Evolutionary conservation across 2,797 vertebrate species (phyloP).

Genomic region (Acanthurus leucopareius): DNA sequence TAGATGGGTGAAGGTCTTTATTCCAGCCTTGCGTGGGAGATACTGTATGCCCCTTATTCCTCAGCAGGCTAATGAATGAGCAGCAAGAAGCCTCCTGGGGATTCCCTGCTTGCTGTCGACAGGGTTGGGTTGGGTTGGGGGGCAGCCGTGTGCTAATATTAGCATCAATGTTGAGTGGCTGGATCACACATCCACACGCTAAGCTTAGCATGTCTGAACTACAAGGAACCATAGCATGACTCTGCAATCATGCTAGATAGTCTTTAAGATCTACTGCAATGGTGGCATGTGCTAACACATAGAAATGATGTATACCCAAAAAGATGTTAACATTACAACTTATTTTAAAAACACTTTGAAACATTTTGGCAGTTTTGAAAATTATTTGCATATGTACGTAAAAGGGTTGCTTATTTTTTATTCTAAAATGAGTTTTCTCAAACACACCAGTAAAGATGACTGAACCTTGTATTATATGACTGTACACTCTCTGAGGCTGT

Average conservation of each 20-base stretch:
- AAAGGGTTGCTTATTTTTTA: too few species aligned
- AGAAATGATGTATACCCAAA: neutral
- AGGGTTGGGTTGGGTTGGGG: conserved; percentile 26
- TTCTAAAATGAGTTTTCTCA: conserved; percentile 10
- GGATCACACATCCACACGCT: conserved; percentile 35
- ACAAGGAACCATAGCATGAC: conserved; percentile 48
- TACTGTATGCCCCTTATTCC: conserved; percentile 53
- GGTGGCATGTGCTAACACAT: neutral
- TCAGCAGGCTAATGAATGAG: conserved; percentile 74
- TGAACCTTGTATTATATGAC: neutral
- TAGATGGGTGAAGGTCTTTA: conserved; percentile 30
- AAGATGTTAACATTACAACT: neutral
- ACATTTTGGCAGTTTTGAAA: too few species aligned
- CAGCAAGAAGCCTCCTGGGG: conserved; percentile 73
- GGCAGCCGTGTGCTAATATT: conserved; percentile 61
- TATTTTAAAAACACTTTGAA: neutral
- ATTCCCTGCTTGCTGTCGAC: conserved; percentile 62
- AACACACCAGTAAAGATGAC: neutral
- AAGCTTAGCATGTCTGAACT: conserved; percentile 52
- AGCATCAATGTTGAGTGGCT: conserved; percentile 59
- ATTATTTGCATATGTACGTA: too few species aligned
- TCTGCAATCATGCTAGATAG: conserved; percentile 42
- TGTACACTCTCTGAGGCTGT: neutral
- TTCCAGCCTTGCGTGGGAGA: conserved; percentile 52
- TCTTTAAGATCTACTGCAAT: conserved; percentile 9